phyloP scores from a whole-genome alignment of 2,888 invertebrate species.

The Drosophila neutralis region DNA sequence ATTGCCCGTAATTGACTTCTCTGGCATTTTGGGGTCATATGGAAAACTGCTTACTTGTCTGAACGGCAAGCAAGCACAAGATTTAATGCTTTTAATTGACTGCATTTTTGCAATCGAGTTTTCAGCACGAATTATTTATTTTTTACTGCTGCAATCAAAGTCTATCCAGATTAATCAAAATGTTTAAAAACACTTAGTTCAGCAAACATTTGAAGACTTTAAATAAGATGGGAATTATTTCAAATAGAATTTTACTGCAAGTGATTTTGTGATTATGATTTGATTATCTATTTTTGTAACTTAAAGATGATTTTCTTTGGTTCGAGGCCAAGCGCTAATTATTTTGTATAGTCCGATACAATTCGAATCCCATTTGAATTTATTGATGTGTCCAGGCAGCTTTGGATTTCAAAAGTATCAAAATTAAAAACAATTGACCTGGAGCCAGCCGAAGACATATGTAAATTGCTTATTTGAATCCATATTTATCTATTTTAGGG shows the following conservation, averaged over 20 bases:
- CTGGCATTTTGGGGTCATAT: constrained; percentile 40
- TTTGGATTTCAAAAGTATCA: not conserved
- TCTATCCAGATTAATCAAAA: not conserved
- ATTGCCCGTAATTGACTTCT: constrained; percentile 47
- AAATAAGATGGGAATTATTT: not conserved
- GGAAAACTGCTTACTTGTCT: constrained; percentile 4
- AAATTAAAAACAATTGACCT: too few species aligned
- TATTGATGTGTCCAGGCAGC: not conserved
- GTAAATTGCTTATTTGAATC: not conserved
- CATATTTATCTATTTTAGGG: not conserved
- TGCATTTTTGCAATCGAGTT: not conserved
- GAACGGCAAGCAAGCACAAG: not conserved
- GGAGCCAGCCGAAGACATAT: not conserved
- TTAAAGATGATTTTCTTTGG: not conserved
- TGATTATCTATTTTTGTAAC: not conserved
- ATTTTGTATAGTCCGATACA: not conserved
- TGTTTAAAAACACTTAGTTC: not conserved
- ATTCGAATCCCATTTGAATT: not conserved
- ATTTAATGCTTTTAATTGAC: not conserved
- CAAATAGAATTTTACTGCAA: not conserved
- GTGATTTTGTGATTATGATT: not conserved
- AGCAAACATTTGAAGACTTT: not conserved
- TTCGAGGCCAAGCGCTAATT: not conserved
- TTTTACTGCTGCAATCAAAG: too few species aligned
- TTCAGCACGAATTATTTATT: not conserved